Conservation (phyloP, 2,888 invertebrate genomes). For the Leptinotarsa tumamoca region DNA sequence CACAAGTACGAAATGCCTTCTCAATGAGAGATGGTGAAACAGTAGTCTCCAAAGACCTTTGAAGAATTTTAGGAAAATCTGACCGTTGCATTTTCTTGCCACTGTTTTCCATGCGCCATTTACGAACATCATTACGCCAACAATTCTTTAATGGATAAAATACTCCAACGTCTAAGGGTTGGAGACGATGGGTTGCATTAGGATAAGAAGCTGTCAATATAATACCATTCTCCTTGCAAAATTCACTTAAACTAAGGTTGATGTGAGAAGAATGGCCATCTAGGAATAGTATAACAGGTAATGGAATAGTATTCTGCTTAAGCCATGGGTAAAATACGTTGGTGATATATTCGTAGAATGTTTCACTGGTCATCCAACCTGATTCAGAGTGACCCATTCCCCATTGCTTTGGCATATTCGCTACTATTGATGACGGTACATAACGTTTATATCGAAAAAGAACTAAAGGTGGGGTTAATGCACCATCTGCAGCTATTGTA, state of each 20-base stretch:
- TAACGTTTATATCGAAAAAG: not conserved
- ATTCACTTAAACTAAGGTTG: conserved; percentile 8
- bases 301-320: not conserved
- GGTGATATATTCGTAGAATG: conserved; percentile 61
- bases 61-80: too few species aligned
- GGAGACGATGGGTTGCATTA: not conserved
- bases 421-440: not conserved
- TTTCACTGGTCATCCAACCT: conserved; percentile 64
- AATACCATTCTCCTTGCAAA: conserved; percentile 22
- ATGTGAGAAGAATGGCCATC: conserved; percentile 25
- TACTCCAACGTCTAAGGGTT: not conserved
- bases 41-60: too few species aligned
- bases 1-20: too few species aligned
- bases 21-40: too few species aligned
- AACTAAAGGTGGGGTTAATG: not conserved
- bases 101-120: too few species aligned
- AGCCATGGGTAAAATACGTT: conserved; percentile 58
- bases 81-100: too few species aligned
- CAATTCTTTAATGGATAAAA: too few species aligned
- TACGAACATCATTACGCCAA: too few species aligned
- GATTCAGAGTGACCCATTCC: conserved; percentile 48
- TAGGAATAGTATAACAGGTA: conserved; percentile 20
- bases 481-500: conserved; percentile 46
- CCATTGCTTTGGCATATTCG: conserved; percentile 34
- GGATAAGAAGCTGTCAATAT: conserved; percentile 25